A percentile compares a stretch with the other conserved stretches of the same genome.
These are phyloP conservation scores for Caranx ignobilis DNA, from an alignment of 2,113 vertebrate genomes.

Conservation along the genomic window DNA sequence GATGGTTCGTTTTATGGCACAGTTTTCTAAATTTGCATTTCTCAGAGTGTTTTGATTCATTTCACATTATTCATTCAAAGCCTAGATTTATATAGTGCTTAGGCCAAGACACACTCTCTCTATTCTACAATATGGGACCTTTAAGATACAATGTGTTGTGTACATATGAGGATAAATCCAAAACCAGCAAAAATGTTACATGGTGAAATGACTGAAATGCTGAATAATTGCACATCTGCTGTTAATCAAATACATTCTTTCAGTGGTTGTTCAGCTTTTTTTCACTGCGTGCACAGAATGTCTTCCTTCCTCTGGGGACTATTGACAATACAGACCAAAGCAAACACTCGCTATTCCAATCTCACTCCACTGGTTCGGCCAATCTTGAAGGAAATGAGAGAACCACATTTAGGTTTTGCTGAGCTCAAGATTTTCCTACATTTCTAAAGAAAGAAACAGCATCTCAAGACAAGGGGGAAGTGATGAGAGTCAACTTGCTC, in stretches of 20 bases:
- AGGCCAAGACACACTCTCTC: no score
- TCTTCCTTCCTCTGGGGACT: slow-evolving; percentile 10
- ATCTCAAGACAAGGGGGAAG: slow-evolving; percentile 63
- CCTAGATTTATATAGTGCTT: no score
- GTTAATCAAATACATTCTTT: slow-evolving; percentile 15
- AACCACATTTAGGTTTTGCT: slow-evolving; percentile 68
- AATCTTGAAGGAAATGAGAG: slow-evolving; percentile 67
- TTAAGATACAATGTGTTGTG: slow-evolving; percentile 1
- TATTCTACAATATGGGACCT: no score
- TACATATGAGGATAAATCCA: slow-evolving; percentile 17
- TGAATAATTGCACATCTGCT: slow-evolving; percentile 48
- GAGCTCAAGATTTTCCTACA: slow-evolving; percentile 57
- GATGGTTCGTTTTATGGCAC: no score
- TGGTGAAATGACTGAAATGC: slow-evolving; percentile 23
- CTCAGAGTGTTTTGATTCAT: no score
- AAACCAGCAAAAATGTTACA: slow-evolving; percentile 12
- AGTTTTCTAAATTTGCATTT: no score
- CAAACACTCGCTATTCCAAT: slow-evolving; percentile 30
- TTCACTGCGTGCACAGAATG: slow-evolving; percentile 20
- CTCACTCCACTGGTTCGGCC: slow-evolving; percentile 37
- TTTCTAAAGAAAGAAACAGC: slow-evolving; percentile 68
- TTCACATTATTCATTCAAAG: no score
- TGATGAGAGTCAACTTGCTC: slow-evolving; percentile 60
- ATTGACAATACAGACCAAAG: slow-evolving; percentile 21
- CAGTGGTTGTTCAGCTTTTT: background rate